phyloP scores from a whole-genome alignment of 2,888 invertebrate species.

The Charanyca ferruginea region DNA sequence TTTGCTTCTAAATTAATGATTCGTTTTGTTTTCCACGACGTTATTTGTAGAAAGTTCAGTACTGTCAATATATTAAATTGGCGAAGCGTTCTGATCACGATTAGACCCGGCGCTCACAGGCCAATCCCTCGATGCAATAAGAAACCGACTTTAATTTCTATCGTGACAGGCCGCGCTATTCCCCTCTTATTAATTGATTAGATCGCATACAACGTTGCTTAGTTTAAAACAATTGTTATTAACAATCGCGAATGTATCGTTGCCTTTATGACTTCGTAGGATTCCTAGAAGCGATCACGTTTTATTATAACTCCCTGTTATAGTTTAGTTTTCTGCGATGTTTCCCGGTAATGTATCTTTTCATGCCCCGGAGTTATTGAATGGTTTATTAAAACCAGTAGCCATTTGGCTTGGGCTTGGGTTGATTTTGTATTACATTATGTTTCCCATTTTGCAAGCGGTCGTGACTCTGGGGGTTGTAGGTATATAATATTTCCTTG shows the following conservation, averaged over 20 bases:
- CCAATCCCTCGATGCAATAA: constrained; percentile 73
- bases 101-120: constrained; percentile 67
- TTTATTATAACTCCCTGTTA: constrained; percentile 53
- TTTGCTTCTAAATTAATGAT: constrained; percentile 52
- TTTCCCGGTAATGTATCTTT: constrained; percentile 62
- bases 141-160: constrained; percentile 79
- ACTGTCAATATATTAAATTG: constrained; percentile 78
- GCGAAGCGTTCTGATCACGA: constrained; percentile 80
- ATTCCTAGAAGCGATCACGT: constrained; percentile 48
- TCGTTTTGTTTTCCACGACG: constrained; percentile 68
- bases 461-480: constrained; percentile 41
- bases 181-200: constrained; percentile 80
- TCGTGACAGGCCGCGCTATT: constrained; percentile 74
- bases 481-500: constrained; percentile 44
- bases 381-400: constrained; percentile 61
- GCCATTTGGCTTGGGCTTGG: constrained; percentile 46
- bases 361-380: constrained; percentile 56
- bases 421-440: constrained; percentile 55
- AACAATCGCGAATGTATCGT: constrained; percentile 49
- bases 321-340: constrained; percentile 47
- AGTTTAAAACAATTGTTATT: constrained; percentile 55
- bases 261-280: constrained; percentile 37
- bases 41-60: constrained; percentile 72
- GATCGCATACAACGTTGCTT: constrained; percentile 68
- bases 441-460: constrained; percentile 49